Evolutionary conservation across 2,888 invertebrate genomes (phyloP).

Genomic region (Vesta saturnalis): DNA sequence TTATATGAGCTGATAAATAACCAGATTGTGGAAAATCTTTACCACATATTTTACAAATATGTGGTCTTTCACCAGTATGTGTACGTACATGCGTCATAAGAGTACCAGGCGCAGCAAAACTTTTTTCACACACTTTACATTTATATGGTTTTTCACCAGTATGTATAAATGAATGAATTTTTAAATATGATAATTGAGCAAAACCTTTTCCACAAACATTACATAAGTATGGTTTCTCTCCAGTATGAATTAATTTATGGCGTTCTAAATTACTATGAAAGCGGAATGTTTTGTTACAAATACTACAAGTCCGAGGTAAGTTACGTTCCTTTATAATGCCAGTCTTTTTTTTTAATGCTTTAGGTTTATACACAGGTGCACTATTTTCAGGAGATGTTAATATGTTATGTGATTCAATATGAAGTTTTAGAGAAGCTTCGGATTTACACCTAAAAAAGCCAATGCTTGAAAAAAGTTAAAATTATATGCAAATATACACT

Average conservation of each 20-base stretch:
- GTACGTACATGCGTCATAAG: conserved; percentile 51
- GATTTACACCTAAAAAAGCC: conserved; percentile 36
- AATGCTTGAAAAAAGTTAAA: background rate
- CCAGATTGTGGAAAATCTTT: conserved; percentile 54
- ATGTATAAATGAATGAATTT: conserved; percentile 53
- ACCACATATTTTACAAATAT: conserved; percentile 50
- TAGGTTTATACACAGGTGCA: background rate
- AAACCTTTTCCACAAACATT: conserved; percentile 51
- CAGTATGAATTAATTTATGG: conserved; percentile 54
- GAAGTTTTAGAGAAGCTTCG: conserved; percentile 30
- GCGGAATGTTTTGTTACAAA: conserved; percentile 53
- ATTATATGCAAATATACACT: conserved; percentile 36
- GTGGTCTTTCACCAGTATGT: conserved; percentile 50
- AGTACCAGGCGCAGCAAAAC: conserved; percentile 54
- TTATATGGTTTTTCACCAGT: conserved; percentile 54
- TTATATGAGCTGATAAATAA: conserved; percentile 53
- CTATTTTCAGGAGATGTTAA: background rate
- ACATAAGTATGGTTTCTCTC: conserved; percentile 50
- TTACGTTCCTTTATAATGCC: conserved; percentile 44
- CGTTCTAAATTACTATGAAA: conserved; percentile 53
- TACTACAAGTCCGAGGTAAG: conserved; percentile 48
- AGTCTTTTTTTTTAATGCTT: conserved; percentile 22
- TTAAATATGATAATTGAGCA: conserved; percentile 48
- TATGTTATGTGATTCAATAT: conserved; percentile 27
- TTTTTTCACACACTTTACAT: conserved; percentile 51